phyloP scores from a whole-genome alignment of 2,113 vertebrate species.

The Chloropsis cyanopogon region DNA sequence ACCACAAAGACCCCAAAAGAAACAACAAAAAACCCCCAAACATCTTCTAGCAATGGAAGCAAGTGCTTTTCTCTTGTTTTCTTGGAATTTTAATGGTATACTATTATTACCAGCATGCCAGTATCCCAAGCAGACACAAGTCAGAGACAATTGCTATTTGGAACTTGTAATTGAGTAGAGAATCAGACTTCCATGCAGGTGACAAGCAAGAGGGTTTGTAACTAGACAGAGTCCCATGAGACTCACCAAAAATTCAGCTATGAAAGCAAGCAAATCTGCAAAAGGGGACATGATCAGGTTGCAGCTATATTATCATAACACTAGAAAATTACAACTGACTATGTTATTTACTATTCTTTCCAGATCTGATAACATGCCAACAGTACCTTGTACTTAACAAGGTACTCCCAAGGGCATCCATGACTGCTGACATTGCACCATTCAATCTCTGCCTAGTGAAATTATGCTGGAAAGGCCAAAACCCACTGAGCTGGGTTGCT shows the following conservation, averaged over 20 bases:
- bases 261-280: background rate
- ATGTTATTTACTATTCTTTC: background rate
- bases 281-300: background rate
- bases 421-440: background rate
- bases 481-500: background rate
- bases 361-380: background rate
- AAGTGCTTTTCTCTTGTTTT: background rate
- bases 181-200: background rate
- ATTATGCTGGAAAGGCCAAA: background rate
- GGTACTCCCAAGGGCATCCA: background rate
- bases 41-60: background rate
- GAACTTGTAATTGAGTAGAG: background rate
- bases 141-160: background rate
- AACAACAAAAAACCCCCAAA: background rate
- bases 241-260: background rate
- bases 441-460: background rate
- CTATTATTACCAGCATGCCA: background rate
- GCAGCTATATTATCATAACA: background rate
- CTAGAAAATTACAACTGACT: background rate
- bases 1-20: background rate
- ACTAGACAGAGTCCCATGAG: background rate
- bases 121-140: background rate
- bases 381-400: background rate
- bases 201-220: background rate
- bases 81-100: background rate